Evolutionary conservation across 2,888 invertebrate genomes (phyloP).

Genomic region (Gryllus longicercus): DNA sequence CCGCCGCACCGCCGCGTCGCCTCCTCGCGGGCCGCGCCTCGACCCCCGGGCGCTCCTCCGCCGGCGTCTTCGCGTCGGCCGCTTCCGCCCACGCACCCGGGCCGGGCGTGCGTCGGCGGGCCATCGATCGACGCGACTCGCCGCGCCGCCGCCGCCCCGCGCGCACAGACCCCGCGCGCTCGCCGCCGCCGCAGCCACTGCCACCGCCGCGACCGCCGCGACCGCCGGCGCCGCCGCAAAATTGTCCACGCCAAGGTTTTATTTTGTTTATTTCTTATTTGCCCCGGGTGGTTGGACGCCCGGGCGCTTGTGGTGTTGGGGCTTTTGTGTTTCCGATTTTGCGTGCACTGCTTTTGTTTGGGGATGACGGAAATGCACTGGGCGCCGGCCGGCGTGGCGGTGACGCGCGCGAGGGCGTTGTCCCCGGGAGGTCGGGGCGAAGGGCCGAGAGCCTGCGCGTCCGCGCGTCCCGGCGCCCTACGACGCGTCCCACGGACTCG

Average conservation of each 20-base stretch:
- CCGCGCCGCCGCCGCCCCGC: background rate
- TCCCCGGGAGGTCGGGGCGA: no score
- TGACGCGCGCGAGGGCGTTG: no score
- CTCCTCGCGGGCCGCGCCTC: background rate
- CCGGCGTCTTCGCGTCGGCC: background rate
- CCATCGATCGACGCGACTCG: background rate
- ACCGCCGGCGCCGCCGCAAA: background rate
- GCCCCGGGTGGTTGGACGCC: background rate
- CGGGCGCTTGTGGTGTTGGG: background rate
- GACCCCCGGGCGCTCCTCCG: background rate
- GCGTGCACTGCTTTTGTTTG: background rate
- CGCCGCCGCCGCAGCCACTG: background rate
- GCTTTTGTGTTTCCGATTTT: background rate
- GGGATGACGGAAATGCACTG: no score
- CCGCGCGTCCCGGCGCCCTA: background rate
- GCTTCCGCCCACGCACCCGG: background rate
- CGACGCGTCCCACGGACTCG: background rate
- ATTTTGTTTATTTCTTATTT: constrained; percentile 1
- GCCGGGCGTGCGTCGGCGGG: background rate
- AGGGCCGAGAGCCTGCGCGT: no score
- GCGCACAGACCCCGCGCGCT: background rate
- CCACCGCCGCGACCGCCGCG: background rate
- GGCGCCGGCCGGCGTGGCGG: no score
- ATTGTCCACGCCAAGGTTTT: background rate
- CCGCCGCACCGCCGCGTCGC: background rate